Conservation (phyloP, 2,113 vertebrate species). For the Coregonus clupeaformis region DNA sequence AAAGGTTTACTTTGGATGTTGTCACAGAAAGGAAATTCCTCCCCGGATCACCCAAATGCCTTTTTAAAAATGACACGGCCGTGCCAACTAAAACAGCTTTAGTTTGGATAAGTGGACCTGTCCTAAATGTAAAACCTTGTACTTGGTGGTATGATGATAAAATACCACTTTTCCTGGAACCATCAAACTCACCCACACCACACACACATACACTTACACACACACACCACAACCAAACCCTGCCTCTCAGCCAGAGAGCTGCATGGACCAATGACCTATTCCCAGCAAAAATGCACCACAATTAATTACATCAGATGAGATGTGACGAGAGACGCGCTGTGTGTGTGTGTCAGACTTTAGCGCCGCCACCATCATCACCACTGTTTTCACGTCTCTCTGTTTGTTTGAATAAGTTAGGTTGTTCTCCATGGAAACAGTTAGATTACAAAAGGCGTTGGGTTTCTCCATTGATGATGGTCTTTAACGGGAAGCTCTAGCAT, state of each 20-base stretch:
- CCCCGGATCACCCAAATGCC: constrained; percentile 60
- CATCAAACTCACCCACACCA: constrained; percentile 40
- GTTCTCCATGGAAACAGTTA: constrained; percentile 41
- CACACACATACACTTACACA: too few relatives aligned
- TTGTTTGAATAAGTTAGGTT: constrained; percentile 54
- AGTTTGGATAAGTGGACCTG: constrained; percentile 66
- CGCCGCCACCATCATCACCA: constrained; percentile 40
- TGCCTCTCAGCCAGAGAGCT: constrained; percentile 53
- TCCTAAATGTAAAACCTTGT: constrained; percentile 46
- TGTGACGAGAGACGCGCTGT: constrained; percentile 34
- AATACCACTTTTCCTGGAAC: constrained; percentile 59
- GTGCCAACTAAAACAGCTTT: constrained; percentile 72
- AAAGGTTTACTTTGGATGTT: constrained; percentile 71
- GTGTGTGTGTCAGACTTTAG: too few relatives aligned
- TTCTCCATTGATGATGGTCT: constrained; percentile 63
- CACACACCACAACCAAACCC: constrained; percentile 38
- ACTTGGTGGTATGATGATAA: constrained; percentile 61
- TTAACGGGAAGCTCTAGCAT: constrained; percentile 66
- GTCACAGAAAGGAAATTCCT: constrained; percentile 62
- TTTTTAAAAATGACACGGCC: constrained; percentile 55
- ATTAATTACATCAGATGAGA: constrained; percentile 55
- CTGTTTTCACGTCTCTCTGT: constrained; percentile 53
- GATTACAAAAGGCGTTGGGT: constrained; percentile 52
- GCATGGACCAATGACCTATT: constrained; percentile 52
- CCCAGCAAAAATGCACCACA: constrained; percentile 45